Base-by-base conservation (phyloP, 1,140 invertebrate genomes). In the Atopsyche davidsoni region DNA sequence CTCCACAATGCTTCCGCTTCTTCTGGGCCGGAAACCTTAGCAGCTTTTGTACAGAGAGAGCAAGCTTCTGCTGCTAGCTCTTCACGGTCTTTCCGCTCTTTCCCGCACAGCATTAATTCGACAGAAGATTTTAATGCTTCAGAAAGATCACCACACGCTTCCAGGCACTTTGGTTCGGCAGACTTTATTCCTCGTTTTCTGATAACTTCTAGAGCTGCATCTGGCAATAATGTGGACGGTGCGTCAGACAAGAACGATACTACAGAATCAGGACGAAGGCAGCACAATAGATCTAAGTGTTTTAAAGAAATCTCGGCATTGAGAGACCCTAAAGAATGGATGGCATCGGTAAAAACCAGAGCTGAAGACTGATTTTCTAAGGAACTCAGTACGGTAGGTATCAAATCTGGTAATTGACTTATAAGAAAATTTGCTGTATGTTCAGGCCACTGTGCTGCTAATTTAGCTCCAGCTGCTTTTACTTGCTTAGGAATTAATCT, bases 91-190 rank as follows among this genome's bases (percentile, higher is more conserved):
- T 58, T 44, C 39, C 42, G 51, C 6, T 51, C 45, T n/a, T 40
- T 45, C 9, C 47, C 47, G 19, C 11, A 28, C 17, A 51, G 18
- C 56, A 58, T 54, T 23, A 58, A 39, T 47, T 46, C 6, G 22
- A 58, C 49, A 10, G 51, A 38, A 11, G 43, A 38, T 28, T 54
- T 53, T 4, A 58, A 18, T 35, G 56, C 56, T n/a, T 35, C 43
- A 2, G 41, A 25, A 38, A 58, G 47, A 48, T 58, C 56, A 22
- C 56, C 56, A 17, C 46, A 43, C 2, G 45, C 28, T 44, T 73
- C 71, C 10, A 73, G 55, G 39, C 70, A 73, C 7, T 59, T 38
- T 17, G 70, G 60, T 55, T 66, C 65, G 4, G 69, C 71, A 0
- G 63, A 61, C 14, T 45, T 25, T 3, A 64, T 63, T 2, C 62